A percentile compares a stretch with the other conserved stretches of the same genome.
Conservation (phyloP, 2,888 invertebrate genomes). For the Dorcus hopei region DNA sequence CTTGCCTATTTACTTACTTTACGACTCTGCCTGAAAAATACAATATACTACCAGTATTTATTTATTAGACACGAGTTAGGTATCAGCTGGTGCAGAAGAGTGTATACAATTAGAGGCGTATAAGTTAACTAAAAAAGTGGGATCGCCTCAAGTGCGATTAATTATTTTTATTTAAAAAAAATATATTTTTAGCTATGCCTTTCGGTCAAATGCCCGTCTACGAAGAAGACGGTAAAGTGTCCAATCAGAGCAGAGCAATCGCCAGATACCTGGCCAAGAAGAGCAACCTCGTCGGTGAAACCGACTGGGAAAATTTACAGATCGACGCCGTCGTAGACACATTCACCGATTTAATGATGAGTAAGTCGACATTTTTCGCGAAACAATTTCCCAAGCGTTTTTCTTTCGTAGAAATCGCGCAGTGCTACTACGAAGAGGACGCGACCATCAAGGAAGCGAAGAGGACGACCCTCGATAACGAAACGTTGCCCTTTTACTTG, state of each 20-base stretch:
- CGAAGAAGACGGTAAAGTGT: conserved; percentile 58
- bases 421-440: conserved; percentile 1
- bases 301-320: conserved; percentile 56
- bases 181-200: conserved; percentile 51
- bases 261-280: conserved; percentile 60
- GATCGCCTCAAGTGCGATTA: too few relatives aligned
- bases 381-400: not conserved
- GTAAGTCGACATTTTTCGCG: conserved; percentile 46
- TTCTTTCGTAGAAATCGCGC: conserved; percentile 1
- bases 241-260: conserved; percentile 59
- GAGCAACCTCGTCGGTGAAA: conserved; percentile 54
- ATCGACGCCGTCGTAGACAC: conserved; percentile 61
- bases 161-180: too few relatives aligned
- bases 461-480: conserved; percentile 2
- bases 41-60: too few relatives aligned
- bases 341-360: conserved; percentile 56
- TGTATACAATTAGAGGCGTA: too few relatives aligned
- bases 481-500: conserved; percentile 9
- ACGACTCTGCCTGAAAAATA: too few relatives aligned
- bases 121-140: too few relatives aligned
- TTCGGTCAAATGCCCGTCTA: conserved; percentile 62
- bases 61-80: too few relatives aligned
- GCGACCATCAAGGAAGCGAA: not conserved
- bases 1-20: too few relatives aligned
- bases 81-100: too few relatives aligned